Conservation (phyloP, 2,888 invertebrate genomes). For the Gymnosoma rotundatum region DNA sequence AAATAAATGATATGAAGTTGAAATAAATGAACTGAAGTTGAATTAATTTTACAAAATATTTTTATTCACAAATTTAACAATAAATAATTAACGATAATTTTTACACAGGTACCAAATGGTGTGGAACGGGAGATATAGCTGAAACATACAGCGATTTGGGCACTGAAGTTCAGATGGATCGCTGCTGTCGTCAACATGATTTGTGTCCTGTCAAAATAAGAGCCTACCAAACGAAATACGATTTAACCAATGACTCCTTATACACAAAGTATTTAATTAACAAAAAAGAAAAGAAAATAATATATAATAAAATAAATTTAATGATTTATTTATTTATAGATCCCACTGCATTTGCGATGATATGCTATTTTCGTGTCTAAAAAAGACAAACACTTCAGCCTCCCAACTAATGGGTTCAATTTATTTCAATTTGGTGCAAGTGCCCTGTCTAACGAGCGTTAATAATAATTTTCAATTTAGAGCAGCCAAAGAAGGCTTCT, state of each 20-base stretch:
- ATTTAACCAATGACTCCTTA: conserved; percentile 91
- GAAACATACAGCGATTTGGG: conserved; percentile 93
- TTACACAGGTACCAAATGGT: conserved; percentile 92
- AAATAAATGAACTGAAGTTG: too few relatives aligned
- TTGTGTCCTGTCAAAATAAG: conserved; percentile 92
- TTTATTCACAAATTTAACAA: background rate
- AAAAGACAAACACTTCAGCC: conserved; percentile 87
- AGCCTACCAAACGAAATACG: conserved; percentile 85
- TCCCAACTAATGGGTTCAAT: conserved; percentile 90
- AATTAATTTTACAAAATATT: background rate
- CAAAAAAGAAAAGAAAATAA: too few relatives aligned
- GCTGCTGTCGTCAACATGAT: conserved; percentile 95
- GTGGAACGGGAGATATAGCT: conserved; percentile 95
- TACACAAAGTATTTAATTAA: conserved; percentile 87
- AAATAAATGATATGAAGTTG: too few relatives aligned
- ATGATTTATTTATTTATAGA: conserved; percentile 78
- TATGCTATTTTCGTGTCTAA: conserved; percentile 91
- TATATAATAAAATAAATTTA: too few relatives aligned
- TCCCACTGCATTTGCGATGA: conserved; percentile 95
- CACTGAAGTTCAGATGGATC: conserved; percentile 86
- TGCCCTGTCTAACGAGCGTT: conserved; percentile 79
- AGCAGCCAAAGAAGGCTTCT: conserved; percentile 80
- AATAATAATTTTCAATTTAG: conserved; percentile 78
- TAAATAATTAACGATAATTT: too few relatives aligned
- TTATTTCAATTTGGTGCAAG: conserved; percentile 91